A percentile compares a stretch with the other conserved stretches of the same genome.
These are phyloP conservation scores for Ammodytes dubius DNA, from an alignment of 2,113 vertebrate genomes.

Conservation along the genomic window DNA sequence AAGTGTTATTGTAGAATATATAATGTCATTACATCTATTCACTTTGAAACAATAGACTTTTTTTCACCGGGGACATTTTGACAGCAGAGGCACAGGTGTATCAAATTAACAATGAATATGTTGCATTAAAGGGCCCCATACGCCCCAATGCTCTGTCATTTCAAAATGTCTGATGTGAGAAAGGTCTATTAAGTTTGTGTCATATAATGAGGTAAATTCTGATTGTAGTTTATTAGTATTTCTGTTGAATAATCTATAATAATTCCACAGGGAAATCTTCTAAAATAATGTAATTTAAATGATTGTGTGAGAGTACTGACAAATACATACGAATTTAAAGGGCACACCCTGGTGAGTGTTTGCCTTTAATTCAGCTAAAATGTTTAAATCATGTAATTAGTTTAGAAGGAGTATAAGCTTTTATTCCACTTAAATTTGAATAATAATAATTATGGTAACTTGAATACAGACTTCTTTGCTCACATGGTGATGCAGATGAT, in stretches of 20 bases:
- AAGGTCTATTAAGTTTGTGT: neutral
- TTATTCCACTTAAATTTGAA: too few relatives aligned
- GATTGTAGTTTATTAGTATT: neutral
- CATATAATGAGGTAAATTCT: neutral
- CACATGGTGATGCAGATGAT: neutral
- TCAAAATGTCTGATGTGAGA: neutral
- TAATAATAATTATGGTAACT: neutral
- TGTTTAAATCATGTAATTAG: too few relatives aligned
- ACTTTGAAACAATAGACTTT: neutral
- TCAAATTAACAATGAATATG: neutral
- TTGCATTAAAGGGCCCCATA: neutral
- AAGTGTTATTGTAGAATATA: neutral
- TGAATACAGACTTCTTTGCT: neutral
- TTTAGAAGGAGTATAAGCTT: too few relatives aligned
- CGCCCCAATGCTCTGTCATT: neutral
- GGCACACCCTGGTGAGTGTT: too few relatives aligned
- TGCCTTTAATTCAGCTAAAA: too few relatives aligned
- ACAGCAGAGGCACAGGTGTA: neutral
- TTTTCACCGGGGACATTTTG: neutral
- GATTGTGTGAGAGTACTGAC: neutral
- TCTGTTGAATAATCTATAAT: neutral
- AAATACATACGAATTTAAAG: neutral
- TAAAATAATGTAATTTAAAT: neutral
- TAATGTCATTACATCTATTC: neutral
- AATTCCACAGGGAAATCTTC: neutral